These are phyloP conservation scores for Microctenopoma lineatum DNA, from an alignment of 2,797 vertebrate species.

Conservation along the genomic window DNA sequence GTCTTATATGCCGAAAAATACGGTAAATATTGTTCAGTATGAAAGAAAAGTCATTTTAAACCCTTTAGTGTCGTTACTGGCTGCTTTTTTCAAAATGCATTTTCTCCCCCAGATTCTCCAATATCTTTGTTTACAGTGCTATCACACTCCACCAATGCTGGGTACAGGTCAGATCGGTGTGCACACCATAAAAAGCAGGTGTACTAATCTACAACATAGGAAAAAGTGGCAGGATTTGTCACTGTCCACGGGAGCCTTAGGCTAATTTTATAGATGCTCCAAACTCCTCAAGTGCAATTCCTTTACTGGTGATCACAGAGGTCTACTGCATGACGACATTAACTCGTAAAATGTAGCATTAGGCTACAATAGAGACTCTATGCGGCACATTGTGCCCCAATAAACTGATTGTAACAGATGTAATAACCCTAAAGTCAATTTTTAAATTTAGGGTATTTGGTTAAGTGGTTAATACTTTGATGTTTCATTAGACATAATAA, in stretches of 20 bases:
- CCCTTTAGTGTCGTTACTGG: not conserved
- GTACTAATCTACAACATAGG: too few relatives aligned
- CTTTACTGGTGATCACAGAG: slow-evolving; percentile 50
- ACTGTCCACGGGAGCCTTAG: slow-evolving; percentile 51
- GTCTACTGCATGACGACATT: slow-evolving; percentile 53
- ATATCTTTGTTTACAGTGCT: not conserved
- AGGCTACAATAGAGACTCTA: slow-evolving; percentile 31
- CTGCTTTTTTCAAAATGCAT: not conserved
- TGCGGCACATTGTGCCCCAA: slow-evolving; percentile 1
- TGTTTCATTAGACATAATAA: slow-evolving; percentile 38
- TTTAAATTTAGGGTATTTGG: slow-evolving; percentile 36
- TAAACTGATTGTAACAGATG: slow-evolving; percentile 42
- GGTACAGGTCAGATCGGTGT: not conserved
- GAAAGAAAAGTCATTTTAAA: not conserved
- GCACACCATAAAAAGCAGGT: too few relatives aligned
- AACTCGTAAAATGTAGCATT: slow-evolving; percentile 51
- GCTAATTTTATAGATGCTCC: slow-evolving; percentile 45
- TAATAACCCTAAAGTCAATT: slow-evolving; percentile 52
- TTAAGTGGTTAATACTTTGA: slow-evolving; percentile 29
- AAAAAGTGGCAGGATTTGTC: slow-evolving; percentile 1
- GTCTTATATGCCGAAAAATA: too few relatives aligned
- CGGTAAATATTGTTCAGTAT: not conserved
- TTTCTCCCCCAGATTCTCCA: not conserved
- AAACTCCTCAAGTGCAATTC: slow-evolving; percentile 42
- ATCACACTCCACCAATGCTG: slow-evolving; percentile 3